Evolutionary conservation across 2,113 vertebrate genomes (phyloP), one percentile per base, ranked within the genome.

Genomic region (Tragelaphus scriptus): DNA sequence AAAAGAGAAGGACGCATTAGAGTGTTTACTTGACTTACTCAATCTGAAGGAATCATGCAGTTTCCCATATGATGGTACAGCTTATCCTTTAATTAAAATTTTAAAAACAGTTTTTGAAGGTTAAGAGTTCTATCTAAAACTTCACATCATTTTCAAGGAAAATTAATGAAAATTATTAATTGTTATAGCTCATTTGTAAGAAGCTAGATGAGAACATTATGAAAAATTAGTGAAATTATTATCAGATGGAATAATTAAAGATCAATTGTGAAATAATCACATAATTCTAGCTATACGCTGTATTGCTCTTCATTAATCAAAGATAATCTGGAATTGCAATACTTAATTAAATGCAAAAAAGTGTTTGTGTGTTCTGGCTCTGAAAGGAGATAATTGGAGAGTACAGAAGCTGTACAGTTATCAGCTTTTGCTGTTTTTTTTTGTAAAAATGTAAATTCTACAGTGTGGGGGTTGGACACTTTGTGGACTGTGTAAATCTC

Each of bases 231-330:
- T 94, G 91, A 98, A 98, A 97, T 98, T 97, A 97, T 98, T 98
- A 98, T 98, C 97, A 98, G 97, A 98, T 97, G 97, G 95, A 98
- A 98, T 98, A 97, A 98, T 98, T 98, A 98, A 98, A 98, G 98
- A 98, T 98, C 98, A 98, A 97, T 98, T 98, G 98, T 98, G 97
- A 97, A 98, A 98, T 98, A 98, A 98, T 98, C 96, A 98, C 96
- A 98, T 98, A 98, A 98, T 97, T 98, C 98, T 96, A 97, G 96
- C 98, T 97, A 98, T 98, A 91, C 40, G 58, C 98, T 96, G 90
- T 96, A 98, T 98, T 88, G 56, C 98, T 98, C 97, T 98, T 97
- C 98, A 98, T 98, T 98, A 98, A 98, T 98, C 98, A 98, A 97
- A 97, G 97, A 98, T 98, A 98, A 98, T 98, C 98, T 97, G 96